Percentiles rank a stretch among this genome's conserved stretches.
Evolutionary conservation across 2,888 invertebrate species (phyloP).

Genomic region (Gastracanthus pulcherrimus): DNA sequence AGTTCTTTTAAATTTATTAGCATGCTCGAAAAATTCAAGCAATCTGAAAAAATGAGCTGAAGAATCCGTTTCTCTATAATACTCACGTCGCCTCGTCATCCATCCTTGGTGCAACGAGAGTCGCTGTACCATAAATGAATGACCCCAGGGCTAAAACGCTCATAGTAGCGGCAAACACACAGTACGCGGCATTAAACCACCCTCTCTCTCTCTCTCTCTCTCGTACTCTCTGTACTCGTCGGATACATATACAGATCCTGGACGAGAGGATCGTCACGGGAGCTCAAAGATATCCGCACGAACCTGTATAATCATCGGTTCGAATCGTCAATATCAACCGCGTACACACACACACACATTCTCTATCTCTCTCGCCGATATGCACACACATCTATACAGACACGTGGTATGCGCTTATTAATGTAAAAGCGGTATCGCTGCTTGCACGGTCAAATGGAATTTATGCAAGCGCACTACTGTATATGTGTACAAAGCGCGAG

Average conservation of each 20-base stretch:
- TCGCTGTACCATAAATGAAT: neutral
- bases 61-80: too few relatives aligned
- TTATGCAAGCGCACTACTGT: neutral
- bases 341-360: too few relatives aligned
- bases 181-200: too few relatives aligned
- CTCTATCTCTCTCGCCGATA: too few relatives aligned
- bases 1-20: too few relatives aligned
- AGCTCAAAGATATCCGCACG: neutral
- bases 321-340: conserved; percentile 16
- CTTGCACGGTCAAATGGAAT: neutral
- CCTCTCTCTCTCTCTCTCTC: too few relatives aligned
- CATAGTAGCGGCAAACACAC: neutral
- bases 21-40: too few relatives aligned
- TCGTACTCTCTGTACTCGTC: too few relatives aligned
- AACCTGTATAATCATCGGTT: conserved; percentile 19
- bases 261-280: conserved; percentile 8
- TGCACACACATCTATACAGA: neutral
- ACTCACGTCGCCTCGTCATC: too few relatives aligned
- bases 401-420: neutral
- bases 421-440: neutral
- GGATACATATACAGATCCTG: neutral
- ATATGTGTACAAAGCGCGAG: too few relatives aligned
- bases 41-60: too few relatives aligned
- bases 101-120: neutral
- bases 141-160: neutral